These are phyloP conservation scores for Cephus spinipes DNA, from an alignment of 2,888 invertebrate genomes.

Conservation along the genomic window DNA sequence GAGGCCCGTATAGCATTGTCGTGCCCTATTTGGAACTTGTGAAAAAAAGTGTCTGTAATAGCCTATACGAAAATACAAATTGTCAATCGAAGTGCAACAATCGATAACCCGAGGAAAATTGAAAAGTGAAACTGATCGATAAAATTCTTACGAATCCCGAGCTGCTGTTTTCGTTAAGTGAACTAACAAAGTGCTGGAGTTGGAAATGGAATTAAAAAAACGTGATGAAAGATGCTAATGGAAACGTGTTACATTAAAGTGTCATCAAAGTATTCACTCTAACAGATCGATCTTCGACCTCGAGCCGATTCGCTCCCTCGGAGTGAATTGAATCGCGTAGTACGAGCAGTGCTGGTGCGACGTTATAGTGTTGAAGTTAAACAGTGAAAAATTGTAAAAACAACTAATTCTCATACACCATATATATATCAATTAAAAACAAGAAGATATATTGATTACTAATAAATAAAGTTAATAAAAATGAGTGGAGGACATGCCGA, in stretches of 20 bases:
- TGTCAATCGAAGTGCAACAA: background rate
- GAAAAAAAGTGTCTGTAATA: slow-evolving; percentile 11
- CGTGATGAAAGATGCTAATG: background rate
- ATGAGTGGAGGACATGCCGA: slow-evolving; percentile 42
- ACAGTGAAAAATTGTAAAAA: background rate
- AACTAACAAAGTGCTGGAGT: background rate
- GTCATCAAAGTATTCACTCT: background rate
- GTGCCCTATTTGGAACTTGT: slow-evolving; percentile 25
- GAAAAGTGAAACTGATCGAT: background rate
- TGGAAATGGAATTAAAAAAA: background rate
- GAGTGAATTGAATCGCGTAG: background rate
- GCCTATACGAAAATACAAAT: background rate
- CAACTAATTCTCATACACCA: background rate
- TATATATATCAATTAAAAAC: background rate
- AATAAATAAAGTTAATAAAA: slow-evolving; percentile 16
- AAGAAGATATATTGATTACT: background rate
- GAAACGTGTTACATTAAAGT: background rate
- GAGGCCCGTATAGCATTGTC: slow-evolving; percentile 16
- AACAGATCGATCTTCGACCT: background rate
- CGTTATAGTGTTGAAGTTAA: background rate
- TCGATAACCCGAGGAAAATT: background rate
- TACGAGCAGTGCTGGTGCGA: background rate
- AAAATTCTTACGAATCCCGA: background rate
- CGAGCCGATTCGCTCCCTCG: background rate
- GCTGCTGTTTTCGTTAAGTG: background rate